A percentile compares a stretch with the other conserved stretches of the same genome.
These are phyloP conservation scores for Pachycephala philippinensis DNA, from an alignment of 2,113 vertebrate genomes.

Conservation along the genomic window DNA sequence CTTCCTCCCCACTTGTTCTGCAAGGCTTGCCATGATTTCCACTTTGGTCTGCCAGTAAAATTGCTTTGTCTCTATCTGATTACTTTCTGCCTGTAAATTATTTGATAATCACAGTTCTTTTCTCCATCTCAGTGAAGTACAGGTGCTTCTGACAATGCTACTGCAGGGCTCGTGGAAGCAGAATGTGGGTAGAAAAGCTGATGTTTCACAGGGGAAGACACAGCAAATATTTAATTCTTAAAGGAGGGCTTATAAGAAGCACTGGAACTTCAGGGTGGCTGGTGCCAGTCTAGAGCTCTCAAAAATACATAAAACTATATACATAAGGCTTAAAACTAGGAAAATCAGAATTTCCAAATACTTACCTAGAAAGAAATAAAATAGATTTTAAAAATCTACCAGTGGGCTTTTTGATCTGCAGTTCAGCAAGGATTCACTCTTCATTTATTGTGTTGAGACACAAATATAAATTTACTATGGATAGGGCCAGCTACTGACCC, in stretches of 20 bases:
- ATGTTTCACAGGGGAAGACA: neutral
- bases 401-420: neutral
- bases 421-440: neutral
- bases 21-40: neutral
- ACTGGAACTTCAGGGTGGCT: neutral
- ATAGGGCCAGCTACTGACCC: neutral
- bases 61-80: neutral
- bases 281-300: neutral
- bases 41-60: neutral
- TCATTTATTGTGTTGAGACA: neutral
- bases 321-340: neutral
- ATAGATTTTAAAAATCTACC: accelerated
- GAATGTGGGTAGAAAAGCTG: neutral
- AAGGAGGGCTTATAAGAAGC: accelerated
- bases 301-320: neutral
- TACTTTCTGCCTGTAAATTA: neutral
- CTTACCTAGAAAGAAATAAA: neutral
- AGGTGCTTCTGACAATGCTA: neutral
- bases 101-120: neutral
- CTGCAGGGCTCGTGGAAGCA: neutral
- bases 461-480: neutral
- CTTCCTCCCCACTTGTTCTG: neutral
- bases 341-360: neutral
- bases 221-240: neutral
- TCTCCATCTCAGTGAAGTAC: neutral